These are phyloP conservation scores for Halcyon chelicuti DNA, from an alignment of 2,797 vertebrate genomes.

Conservation along the genomic window DNA sequence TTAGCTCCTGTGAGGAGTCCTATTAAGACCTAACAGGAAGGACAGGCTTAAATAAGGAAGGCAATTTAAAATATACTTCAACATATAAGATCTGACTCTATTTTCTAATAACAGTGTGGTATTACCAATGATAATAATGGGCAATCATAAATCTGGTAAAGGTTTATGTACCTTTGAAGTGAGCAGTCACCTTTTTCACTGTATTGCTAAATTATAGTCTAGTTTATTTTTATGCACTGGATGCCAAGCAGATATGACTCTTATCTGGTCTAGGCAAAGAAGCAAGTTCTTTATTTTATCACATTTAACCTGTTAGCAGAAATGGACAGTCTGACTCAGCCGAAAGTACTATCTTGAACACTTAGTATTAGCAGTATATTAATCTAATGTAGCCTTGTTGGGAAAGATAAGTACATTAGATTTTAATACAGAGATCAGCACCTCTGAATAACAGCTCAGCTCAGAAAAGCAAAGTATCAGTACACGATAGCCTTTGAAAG, in stretches of 20 bases:
- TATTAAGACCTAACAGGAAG: background rate
- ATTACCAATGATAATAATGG: background rate
- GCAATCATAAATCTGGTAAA: background rate
- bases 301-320: background rate
- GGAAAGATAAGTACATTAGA: background rate
- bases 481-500: fast-evolving
- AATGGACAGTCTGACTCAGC: background rate
- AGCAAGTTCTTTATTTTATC: background rate
- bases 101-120: background rate
- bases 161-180: background rate
- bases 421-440: background rate
- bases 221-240: background rate
- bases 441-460: background rate
- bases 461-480: background rate
- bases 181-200: background rate
- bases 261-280: background rate
- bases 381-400: background rate
- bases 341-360: background rate
- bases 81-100: background rate
- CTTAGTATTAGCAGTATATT: background rate
- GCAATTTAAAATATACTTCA: background rate
- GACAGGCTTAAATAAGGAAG: background rate
- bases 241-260: background rate
- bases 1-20: background rate
- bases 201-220: background rate